A percentile compares a stretch with the other conserved stretches of the same genome.
Conservation (phyloP, 2,797 vertebrate genomes). For the Margarornis squamiger region DNA sequence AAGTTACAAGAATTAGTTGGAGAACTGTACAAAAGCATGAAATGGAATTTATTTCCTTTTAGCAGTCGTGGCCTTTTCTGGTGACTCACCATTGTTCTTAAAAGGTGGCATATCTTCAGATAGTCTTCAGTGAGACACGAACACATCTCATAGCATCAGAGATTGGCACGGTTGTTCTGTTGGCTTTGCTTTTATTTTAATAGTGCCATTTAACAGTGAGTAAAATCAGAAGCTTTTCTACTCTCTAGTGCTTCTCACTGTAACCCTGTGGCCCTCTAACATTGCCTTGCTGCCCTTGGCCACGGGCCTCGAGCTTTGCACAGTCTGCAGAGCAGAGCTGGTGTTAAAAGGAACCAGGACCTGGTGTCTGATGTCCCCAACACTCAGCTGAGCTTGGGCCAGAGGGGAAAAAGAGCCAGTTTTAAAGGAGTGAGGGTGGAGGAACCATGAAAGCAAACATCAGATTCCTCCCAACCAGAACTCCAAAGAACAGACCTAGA, state of each 20-base stretch:
- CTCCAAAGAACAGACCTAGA: background rate
- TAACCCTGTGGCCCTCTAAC: background rate
- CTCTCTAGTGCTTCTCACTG: background rate
- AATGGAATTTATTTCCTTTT: background rate
- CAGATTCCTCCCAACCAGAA: background rate
- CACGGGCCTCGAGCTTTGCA: background rate
- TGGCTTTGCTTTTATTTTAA: background rate
- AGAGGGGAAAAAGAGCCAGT: background rate
- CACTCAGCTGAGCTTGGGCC: rapidly evolving
- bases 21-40: background rate
- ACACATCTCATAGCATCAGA: background rate
- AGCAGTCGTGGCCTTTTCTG: background rate
- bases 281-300: background rate
- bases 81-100: background rate
- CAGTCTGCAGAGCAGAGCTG: background rate
- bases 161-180: background rate
- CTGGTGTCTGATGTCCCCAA: background rate
- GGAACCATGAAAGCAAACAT: background rate
- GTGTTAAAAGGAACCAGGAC: background rate
- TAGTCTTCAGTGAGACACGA: background rate
- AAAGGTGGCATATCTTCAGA: background rate
- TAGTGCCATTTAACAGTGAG: background rate
- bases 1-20: background rate
- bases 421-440: background rate
- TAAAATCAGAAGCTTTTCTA: background rate